A percentile compares a stretch with the other conserved stretches of the same genome.
phyloP scores from a whole-genome alignment of 2,888 invertebrate genomes.

The Brenthis ino region DNA sequence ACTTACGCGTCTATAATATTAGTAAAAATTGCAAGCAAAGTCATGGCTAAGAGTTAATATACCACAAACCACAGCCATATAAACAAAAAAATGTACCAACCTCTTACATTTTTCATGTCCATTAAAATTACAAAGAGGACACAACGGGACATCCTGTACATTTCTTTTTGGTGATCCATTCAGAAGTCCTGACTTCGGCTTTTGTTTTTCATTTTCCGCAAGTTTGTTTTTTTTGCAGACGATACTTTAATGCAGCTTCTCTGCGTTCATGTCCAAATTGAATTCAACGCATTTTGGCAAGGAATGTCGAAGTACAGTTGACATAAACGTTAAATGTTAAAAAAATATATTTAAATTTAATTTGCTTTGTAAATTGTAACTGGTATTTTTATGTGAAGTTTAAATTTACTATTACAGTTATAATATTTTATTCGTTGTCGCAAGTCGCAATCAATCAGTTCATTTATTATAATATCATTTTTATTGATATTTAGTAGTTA shows the following conservation, averaged over 20 bases:
- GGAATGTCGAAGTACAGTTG: constrained; percentile 44
- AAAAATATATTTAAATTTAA: no score
- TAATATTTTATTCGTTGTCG: no score
- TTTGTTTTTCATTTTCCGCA: constrained; percentile 40
- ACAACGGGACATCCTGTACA: constrained; percentile 44
- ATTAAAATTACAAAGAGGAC: constrained; percentile 36
- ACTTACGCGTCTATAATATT: no score
- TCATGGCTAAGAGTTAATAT: no score
- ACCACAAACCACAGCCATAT: not conserved
- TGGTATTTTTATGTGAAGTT: no score
- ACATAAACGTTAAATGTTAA: constrained; percentile 34
- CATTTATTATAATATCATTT: no score
- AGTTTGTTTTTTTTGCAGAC: constrained; percentile 42
- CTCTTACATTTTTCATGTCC: constrained; percentile 27
- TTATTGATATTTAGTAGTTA: no score
- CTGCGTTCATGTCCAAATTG: constrained; percentile 62
- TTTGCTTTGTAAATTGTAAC: no score
- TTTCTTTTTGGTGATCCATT: constrained; percentile 48
- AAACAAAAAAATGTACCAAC: constrained; percentile 10
- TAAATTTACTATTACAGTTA: no score
- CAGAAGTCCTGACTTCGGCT: constrained; percentile 44
- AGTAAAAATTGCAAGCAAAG: no score
- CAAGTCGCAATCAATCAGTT: no score
- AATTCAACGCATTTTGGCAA: constrained; percentile 60
- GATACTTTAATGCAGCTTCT: constrained; percentile 48